These are phyloP conservation scores for Hydrophis major DNA, from an alignment of 2,797 vertebrate species.

Conservation along the genomic window DNA sequence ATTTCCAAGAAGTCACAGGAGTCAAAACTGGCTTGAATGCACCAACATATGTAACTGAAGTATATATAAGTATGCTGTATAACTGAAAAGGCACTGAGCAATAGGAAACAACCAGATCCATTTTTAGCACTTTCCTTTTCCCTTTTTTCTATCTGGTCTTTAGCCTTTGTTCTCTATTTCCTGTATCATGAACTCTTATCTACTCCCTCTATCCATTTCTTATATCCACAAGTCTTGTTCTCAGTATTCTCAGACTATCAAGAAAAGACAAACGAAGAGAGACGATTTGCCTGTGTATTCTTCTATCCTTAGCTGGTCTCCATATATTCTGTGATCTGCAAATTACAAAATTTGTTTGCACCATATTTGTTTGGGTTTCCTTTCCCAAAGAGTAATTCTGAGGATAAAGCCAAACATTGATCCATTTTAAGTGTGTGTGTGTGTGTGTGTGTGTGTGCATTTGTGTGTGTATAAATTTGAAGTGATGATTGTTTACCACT, in stretches of 20 bases:
- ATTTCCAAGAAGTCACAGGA: neutral
- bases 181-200: neutral
- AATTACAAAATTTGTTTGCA: neutral
- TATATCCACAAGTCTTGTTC: neutral
- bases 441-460: neutral
- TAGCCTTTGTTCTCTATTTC: neutral
- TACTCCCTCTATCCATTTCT: neutral
- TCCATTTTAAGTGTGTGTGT: neutral
- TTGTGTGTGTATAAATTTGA: slow-evolving; percentile 19
- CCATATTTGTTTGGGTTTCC: neutral
- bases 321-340: neutral
- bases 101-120: neutral
- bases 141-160: neutral
- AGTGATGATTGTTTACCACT: neutral
- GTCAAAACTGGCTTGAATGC: neutral
- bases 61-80: neutral
- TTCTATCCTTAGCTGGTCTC: neutral
- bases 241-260: neutral
- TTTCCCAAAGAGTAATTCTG: neutral
- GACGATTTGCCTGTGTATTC: neutral
- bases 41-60: neutral
- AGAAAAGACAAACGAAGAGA: neutral
- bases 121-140: neutral
- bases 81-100: neutral
- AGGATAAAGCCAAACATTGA: neutral